Evolutionary conservation across 2,888 invertebrate genomes (phyloP).

Genomic region (Trissoscelio sp.): DNA sequence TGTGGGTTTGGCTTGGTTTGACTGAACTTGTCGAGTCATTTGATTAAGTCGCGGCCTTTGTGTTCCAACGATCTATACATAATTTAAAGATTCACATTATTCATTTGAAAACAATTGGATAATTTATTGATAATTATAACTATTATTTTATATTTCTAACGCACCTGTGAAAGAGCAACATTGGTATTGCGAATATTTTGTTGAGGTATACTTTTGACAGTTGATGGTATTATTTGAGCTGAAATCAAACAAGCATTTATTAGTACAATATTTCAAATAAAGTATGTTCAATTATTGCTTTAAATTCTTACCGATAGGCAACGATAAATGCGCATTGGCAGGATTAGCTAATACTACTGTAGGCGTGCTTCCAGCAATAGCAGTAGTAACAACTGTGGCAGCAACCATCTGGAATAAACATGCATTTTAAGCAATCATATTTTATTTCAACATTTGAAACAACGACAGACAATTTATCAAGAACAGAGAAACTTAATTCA

Average conservation of each 20-base stretch:
- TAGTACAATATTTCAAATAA: not conserved
- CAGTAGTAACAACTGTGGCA: constrained; percentile 81
- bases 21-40: constrained; percentile 81
- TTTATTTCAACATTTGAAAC: no score
- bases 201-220: constrained; percentile 81
- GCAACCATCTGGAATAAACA: constrained; percentile 80
- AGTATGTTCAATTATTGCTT: not conserved
- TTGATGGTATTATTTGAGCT: constrained; percentile 83
- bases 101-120: not conserved
- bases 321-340: constrained; percentile 83
- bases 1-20: constrained; percentile 79
- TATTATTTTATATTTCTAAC: not conserved
- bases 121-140: not conserved
- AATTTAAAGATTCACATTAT: constrained; percentile 61
- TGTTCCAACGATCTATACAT: constrained; percentile 82
- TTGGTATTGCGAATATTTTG: constrained; percentile 81
- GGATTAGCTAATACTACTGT: constrained; percentile 83
- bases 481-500: not conserved
- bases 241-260: constrained; percentile 50
- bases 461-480: not conserved
- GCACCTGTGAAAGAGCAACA: constrained; percentile 80
- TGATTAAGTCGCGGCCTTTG: constrained; percentile 82
- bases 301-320: constrained; percentile 80
- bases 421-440: not conserved
- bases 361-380: constrained; percentile 80